phyloP scores from a whole-genome alignment of 2,797 vertebrate species.

The Lacerta bilineata region DNA sequence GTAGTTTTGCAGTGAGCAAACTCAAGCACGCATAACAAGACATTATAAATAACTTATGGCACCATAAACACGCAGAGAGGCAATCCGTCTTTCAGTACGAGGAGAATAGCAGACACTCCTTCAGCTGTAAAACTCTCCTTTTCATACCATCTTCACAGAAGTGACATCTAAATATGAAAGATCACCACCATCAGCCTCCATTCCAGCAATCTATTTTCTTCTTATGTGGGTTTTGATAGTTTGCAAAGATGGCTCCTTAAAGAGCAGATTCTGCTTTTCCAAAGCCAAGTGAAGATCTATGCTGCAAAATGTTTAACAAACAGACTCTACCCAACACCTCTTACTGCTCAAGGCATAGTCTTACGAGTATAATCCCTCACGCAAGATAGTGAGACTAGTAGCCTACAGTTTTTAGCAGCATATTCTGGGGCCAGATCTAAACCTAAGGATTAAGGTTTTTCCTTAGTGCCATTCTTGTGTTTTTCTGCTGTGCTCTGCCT shows the following conservation, averaged over 20 bases:
- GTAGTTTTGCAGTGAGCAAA: slow-evolving; percentile 49
- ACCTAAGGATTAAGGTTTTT: too few species aligned
- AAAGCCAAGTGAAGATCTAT: background rate
- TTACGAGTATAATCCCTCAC: background rate
- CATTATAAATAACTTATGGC: slow-evolving; percentile 67
- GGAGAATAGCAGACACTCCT: slow-evolving; percentile 49
- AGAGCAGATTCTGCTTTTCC: slow-evolving; percentile 31
- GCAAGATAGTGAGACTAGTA: background rate
- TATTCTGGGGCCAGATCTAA: background rate
- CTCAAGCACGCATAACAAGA: slow-evolving; percentile 30
- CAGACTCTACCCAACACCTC: background rate
- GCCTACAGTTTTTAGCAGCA: background rate
- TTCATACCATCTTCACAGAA: slow-evolving; percentile 54
- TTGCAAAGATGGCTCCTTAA: slow-evolving; percentile 55
- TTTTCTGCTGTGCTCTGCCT: background rate
- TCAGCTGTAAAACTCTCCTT: slow-evolving; percentile 38
- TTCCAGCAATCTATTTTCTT: slow-evolving; percentile 63
- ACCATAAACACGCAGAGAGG: slow-evolving; percentile 48
- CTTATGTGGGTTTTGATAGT: slow-evolving; percentile 58
- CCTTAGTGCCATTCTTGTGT: too few species aligned
- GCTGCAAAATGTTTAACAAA: background rate
- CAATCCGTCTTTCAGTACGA: slow-evolving; percentile 56
- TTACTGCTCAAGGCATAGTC: too few species aligned
- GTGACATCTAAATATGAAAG: slow-evolving; percentile 53
- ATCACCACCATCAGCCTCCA: slow-evolving; percentile 60